Evolutionary conservation across 2,797 vertebrate genomes (phyloP).

Genomic region (Lagorchestes hirsutus): DNA sequence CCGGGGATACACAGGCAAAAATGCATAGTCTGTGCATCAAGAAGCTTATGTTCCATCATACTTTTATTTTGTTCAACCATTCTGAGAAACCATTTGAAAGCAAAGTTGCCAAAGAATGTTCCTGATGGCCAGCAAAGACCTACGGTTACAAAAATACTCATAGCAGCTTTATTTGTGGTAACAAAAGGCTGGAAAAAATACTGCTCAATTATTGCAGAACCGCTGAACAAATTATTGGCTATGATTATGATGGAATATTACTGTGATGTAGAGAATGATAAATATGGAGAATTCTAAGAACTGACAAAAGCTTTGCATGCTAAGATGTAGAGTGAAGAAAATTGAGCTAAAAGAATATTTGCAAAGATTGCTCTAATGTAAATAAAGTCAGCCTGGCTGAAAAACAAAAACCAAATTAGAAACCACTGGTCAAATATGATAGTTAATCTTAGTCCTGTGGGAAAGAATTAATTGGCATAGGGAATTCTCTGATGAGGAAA

Average conservation of each 20-base stretch:
- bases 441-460: not conserved
- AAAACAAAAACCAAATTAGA: not conserved
- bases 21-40: constrained; percentile 22
- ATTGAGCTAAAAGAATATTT: not conserved
- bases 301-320: not conserved
- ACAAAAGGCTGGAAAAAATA: not conserved
- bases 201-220: not conserved
- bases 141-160: not conserved
- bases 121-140: not conserved
- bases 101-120: not conserved
- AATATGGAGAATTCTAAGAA: not conserved
- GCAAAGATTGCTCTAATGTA: not conserved
- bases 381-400: not conserved
- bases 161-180: not conserved
- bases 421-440: not conserved
- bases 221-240: not conserved
- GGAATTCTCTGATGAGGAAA: not conserved
- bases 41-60: not conserved
- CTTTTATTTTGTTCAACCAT: not conserved
- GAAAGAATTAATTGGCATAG: not conserved
- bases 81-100: not conserved
- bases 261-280: not conserved
- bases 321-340: not conserved
- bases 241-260: not conserved
- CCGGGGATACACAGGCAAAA: constrained; percentile 35